Conservation (phyloP, 2,113 vertebrate species). For the Limanda limanda region DNA sequence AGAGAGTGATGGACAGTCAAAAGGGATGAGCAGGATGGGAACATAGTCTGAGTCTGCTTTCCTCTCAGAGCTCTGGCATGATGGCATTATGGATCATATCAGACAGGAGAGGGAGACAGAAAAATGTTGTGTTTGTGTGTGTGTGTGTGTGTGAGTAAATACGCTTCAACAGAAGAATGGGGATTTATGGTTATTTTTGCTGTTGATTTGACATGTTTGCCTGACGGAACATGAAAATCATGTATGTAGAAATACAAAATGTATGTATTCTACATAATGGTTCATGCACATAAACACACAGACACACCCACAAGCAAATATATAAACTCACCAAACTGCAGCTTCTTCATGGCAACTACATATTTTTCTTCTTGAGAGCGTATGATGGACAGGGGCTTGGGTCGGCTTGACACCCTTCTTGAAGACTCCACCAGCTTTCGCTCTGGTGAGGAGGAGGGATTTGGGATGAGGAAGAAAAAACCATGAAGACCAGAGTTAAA, state of each 20-base stretch:
- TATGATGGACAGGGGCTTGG: constrained; percentile 92
- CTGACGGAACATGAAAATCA: neutral
- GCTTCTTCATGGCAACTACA: constrained; percentile 96
- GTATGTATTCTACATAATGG: neutral
- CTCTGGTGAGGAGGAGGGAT: constrained; percentile 79
- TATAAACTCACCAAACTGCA: constrained; percentile 94
- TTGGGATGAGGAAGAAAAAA: neutral
- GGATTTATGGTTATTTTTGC: neutral
- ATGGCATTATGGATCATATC: constrained; percentile 4
- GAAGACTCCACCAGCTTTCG: constrained; percentile 95
- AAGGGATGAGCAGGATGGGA: constrained; percentile 11
- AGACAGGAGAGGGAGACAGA: neutral
- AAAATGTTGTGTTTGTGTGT: neutral
- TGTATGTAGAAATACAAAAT: too few species aligned
- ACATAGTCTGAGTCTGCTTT: neutral
- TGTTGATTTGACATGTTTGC: neutral
- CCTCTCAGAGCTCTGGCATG: constrained; percentile 8
- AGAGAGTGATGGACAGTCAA: constrained; percentile 45
- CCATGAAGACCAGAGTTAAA: neutral
- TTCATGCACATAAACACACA: neutral
- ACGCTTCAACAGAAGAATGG: neutral
- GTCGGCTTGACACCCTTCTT: constrained; percentile 88
- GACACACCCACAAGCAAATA: neutral
- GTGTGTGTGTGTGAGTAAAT: neutral
- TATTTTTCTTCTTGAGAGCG: constrained; percentile 97